Evolutionary conservation across 2,113 vertebrate species (phyloP), one percentile per base, ranked within the genome.

Genomic region (Rhineura floridana): DNA sequence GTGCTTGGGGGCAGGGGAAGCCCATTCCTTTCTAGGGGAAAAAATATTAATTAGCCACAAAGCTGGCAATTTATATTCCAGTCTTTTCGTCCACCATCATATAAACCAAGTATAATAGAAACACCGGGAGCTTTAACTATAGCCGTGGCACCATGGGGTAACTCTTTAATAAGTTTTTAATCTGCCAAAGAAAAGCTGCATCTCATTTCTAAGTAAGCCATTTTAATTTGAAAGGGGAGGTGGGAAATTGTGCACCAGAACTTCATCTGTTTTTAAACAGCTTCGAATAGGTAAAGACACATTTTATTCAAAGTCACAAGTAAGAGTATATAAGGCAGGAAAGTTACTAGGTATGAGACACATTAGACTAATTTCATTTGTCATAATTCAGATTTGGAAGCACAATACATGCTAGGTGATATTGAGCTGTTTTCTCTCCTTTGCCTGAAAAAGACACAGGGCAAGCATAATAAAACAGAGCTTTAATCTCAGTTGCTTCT

Each of bases 401-500:
- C 3, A 90, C 2, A 89, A 39, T 62, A 63, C 77, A 28, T 30
- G 19, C 50, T 83, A 50, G 42, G 65, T 12, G 23, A 42, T 83
- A 63, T 11, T 75, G 85, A 63, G 39, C 42, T 33, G 83, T 4
- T 75, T 23, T 52, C 73, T 88, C 83, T 90, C 23, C 84, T 91
- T 84, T 55, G 42, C 0, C 33, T 42, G 30, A 62, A 36, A 4
- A 79, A 91, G 72, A 88, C 84, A 78, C 62, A 44, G 84, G 50
- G 39, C 55, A 91, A 92, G 72, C 2, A 67, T 42, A 88, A 30
- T 1, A 83, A 69, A n/a, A 67, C 75, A 91, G 55, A 84, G 81
- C 30, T 92, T 88, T 94, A 93, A 96, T 83, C 59, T 87, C 83
- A 94, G 83, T 87, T 75, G 82, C 88, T 95, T 95, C 88, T 92